phyloP scores from a whole-genome alignment of 2,113 vertebrate genomes.

The Hyaena hyaena region DNA sequence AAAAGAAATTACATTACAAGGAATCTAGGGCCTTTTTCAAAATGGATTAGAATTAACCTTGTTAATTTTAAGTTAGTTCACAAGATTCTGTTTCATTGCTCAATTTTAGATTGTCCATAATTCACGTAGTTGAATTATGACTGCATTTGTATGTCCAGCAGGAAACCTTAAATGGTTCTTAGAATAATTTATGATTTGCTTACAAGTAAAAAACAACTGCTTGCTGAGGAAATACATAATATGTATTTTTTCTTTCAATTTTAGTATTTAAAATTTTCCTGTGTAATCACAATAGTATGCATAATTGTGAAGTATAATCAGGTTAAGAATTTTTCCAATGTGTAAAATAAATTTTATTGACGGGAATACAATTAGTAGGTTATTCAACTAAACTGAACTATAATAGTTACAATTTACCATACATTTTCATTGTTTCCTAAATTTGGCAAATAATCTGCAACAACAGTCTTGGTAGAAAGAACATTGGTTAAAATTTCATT shows the following conservation, averaged over 20 bases:
- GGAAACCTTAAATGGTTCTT: constrained; percentile 79
- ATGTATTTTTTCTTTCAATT: constrained; percentile 59
- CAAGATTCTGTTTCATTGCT: constrained; percentile 83
- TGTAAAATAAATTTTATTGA: constrained; percentile 47
- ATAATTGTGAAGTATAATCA: constrained; percentile 72
- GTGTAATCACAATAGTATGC: constrained; percentile 50
- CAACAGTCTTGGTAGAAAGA: neutral
- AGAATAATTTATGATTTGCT: constrained; percentile 79
- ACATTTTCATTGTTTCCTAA: constrained; percentile 51
- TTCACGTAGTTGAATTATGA: constrained; percentile 84
- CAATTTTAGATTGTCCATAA: constrained; percentile 83
- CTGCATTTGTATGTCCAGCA: constrained; percentile 82
- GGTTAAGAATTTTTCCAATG: constrained; percentile 64
- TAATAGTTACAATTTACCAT: constrained; percentile 53
- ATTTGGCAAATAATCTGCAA: neutral
- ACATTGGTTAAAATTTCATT: neutral
- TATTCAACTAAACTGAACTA: constrained; percentile 60
- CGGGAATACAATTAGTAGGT: neutral
- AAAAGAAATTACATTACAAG: constrained; percentile 6
- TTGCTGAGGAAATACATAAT: constrained; percentile 74
- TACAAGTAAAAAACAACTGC: constrained; percentile 73
- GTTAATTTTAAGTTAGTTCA: constrained; percentile 83
- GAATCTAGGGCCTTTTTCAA: neutral
- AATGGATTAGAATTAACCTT: constrained; percentile 42
- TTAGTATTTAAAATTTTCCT: constrained; percentile 74